Conservation (phyloP, 2,113 vertebrate species). For the Nesogale talazaci region DNA sequence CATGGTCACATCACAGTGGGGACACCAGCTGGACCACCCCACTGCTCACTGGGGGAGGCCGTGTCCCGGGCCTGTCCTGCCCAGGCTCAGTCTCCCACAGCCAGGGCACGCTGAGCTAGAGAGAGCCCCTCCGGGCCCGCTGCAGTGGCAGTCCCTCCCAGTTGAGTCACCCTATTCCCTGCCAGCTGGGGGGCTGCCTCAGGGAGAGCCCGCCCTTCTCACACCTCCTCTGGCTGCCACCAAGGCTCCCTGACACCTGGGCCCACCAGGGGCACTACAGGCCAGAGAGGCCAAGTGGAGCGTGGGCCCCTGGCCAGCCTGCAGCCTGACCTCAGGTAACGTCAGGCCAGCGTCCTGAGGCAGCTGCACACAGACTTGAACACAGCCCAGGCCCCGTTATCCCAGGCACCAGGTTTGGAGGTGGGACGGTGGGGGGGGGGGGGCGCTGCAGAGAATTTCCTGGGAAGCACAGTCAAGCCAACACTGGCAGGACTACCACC, state of each 20-base stretch:
- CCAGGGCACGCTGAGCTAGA: neutral
- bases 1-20: too few relatives aligned
- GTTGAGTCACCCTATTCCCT: neutral
- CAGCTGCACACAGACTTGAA: neutral
- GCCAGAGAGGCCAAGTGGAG: neutral
- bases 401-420: rapidly evolving
- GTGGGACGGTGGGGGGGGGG: neutral
- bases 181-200: slow-evolving; percentile 35
- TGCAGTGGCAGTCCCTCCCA: neutral
- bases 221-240: slow-evolving; percentile 2
- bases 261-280: neutral
- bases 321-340: neutral
- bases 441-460: neutral
- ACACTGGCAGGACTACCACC: neutral
- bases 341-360: too few relatives aligned
- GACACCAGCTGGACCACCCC: neutral
- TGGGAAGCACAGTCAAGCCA: too few relatives aligned
- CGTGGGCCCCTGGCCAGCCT: neutral
- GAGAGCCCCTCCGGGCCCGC: neutral
- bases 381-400: neutral
- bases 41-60: too few relatives aligned
- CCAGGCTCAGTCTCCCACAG: neutral
- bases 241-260: neutral
- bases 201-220: neutral
- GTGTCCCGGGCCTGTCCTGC: neutral